Conservation (phyloP, 2,113 vertebrate species). For the Excalfactoria chinensis region DNA sequence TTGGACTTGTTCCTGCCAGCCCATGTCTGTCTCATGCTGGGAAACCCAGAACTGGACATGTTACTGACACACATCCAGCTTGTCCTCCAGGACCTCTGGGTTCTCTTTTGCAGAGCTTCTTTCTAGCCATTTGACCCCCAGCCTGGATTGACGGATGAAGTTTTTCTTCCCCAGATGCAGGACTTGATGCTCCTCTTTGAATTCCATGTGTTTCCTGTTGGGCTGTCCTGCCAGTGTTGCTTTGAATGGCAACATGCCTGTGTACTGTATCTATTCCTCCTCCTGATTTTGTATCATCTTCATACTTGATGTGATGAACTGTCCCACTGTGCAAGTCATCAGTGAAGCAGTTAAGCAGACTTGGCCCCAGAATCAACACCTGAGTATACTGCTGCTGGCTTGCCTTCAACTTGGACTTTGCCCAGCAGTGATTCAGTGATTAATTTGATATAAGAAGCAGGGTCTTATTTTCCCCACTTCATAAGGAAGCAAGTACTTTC, state of each 20-base stretch:
- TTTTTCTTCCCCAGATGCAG: not conserved
- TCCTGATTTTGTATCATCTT: not conserved
- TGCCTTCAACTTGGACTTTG: not conserved
- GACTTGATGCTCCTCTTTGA: not conserved
- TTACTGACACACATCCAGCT: accelerated
- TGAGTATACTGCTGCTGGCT: not conserved
- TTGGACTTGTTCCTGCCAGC: not conserved
- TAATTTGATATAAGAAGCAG: not conserved
- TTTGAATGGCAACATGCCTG: not conserved
- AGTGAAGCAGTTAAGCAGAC: not conserved
- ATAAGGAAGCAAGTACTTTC: not conserved
- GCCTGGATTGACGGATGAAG: not conserved
- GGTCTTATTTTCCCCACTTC: not conserved
- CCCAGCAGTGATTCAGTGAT: not conserved
- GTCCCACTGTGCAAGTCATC: not conserved
- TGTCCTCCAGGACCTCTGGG: not conserved
- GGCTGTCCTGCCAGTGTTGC: not conserved
- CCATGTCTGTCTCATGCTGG: not conserved
- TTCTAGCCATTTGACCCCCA: not conserved
- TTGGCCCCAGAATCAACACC: not conserved
- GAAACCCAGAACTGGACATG: not conserved
- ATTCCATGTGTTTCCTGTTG: not conserved
- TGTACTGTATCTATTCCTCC: not conserved
- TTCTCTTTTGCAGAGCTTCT: not conserved
- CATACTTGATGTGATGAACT: not conserved